phyloP scores from a whole-genome alignment of 2,797 vertebrate species.

The Otolemur crassicaudatus region DNA sequence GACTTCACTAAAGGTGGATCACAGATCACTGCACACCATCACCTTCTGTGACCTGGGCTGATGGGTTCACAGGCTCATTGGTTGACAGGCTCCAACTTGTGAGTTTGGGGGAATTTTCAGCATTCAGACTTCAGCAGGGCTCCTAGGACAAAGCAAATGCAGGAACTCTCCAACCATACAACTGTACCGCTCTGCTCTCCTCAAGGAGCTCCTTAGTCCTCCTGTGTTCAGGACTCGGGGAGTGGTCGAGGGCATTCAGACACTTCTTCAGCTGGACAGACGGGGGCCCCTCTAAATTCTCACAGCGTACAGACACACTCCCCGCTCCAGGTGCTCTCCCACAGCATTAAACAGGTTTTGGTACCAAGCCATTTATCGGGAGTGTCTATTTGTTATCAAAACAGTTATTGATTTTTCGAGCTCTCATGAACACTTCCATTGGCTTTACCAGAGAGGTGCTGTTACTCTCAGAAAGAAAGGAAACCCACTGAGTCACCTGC shows the following conservation, averaged over 20 bases:
- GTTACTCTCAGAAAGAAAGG: neutral
- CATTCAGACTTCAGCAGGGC: neutral
- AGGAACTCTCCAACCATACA: neutral
- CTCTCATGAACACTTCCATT: neutral
- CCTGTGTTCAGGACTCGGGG: neutral
- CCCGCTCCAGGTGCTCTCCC: neutral
- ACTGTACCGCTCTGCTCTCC: neutral
- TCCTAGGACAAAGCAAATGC: neutral
- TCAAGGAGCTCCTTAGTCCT: neutral
- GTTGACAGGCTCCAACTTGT: neutral
- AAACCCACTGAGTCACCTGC: too few species aligned
- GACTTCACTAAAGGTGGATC: too few species aligned
- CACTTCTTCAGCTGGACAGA: neutral
- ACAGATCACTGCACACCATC: neutral
- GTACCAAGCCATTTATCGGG: neutral
- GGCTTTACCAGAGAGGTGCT: neutral
- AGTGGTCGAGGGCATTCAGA: neutral
- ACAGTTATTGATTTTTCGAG: neutral
- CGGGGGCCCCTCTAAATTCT: neutral
- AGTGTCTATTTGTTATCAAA: neutral
- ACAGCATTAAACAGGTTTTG: neutral
- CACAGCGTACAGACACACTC: neutral
- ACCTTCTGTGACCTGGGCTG: neutral
- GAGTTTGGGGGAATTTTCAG: neutral
- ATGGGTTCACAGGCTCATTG: neutral